phyloP scores from a whole-genome alignment of 2,113 vertebrate species.

The Fulica atra region DNA sequence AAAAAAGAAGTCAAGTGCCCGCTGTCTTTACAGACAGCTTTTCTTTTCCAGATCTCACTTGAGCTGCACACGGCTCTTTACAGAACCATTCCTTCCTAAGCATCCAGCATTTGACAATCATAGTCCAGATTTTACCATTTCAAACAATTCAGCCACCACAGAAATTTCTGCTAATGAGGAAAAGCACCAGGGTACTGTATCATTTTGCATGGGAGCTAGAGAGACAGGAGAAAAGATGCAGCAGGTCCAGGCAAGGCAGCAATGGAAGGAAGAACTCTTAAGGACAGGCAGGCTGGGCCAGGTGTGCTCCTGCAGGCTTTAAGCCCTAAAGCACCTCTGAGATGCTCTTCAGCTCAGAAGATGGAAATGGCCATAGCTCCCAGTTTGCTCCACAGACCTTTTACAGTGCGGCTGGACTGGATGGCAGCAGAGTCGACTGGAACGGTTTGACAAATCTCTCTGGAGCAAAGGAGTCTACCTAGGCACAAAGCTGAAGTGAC shows the following conservation, averaged over 20 bases:
- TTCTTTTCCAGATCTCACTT: background rate
- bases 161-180: background rate
- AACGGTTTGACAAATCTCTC: background rate
- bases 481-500: background rate
- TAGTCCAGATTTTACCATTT: conserved; percentile 7
- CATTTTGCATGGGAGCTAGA: background rate
- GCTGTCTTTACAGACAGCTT: background rate
- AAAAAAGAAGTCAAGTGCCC: background rate
- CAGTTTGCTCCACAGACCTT: background rate
- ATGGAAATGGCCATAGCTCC: background rate
- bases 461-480: background rate
- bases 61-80: background rate
- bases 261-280: background rate
- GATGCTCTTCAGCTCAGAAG: background rate
- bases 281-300: background rate
- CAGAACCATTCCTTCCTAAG: background rate
- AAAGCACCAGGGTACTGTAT: background rate
- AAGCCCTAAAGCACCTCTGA: background rate
- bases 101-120: background rate
- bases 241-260: background rate
- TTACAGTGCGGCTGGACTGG: background rate
- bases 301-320: background rate
- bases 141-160: background rate
- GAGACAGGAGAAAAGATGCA: background rate
- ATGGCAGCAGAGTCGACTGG: background rate